Conservation (phyloP, 2,797 vertebrate genomes). For the Psittacula echo region DNA sequence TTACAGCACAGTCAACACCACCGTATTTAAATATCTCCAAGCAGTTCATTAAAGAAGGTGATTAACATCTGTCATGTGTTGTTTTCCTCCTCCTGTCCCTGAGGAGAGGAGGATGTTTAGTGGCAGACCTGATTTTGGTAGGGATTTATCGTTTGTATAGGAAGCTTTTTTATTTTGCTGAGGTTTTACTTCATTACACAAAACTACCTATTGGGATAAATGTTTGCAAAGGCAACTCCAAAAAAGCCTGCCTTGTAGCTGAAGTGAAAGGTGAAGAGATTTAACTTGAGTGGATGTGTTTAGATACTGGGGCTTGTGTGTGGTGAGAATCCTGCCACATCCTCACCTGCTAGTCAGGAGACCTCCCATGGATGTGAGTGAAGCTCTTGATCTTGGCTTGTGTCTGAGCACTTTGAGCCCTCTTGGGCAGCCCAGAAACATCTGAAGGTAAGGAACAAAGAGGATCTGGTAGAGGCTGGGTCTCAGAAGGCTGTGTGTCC, state of each 20-base stretch:
- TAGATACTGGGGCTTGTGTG: rapidly evolving
- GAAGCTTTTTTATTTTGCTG: conserved; percentile 52
- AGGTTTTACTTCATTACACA: conserved; percentile 38
- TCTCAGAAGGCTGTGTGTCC: not conserved
- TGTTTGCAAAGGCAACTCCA: conserved; percentile 29
- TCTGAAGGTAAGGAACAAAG: not conserved
- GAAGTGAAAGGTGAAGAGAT: not conserved
- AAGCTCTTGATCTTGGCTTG: not conserved
- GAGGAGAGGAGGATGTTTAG: conserved; percentile 26
- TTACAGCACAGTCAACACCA: conserved; percentile 40
- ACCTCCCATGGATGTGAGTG: not conserved
- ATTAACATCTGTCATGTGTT: conserved; percentile 66
- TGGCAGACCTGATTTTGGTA: conserved; percentile 17
- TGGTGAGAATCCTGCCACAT: not conserved
- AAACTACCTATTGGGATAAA: conserved; percentile 19
- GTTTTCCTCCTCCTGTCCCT: conserved; percentile 22
- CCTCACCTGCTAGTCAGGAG: not conserved
- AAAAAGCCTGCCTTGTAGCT: not conserved
- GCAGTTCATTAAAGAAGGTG: conserved; percentile 57
- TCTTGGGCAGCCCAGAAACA: not conserved
- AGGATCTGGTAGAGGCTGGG: not conserved
- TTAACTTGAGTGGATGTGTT: not conserved
- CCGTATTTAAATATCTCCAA: conserved; percentile 51
- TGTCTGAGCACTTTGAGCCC: not conserved
- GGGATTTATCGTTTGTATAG: conserved; percentile 13